Evolutionary conservation across 2,888 invertebrate species (phyloP).

Genomic region (Ophraella communa): DNA sequence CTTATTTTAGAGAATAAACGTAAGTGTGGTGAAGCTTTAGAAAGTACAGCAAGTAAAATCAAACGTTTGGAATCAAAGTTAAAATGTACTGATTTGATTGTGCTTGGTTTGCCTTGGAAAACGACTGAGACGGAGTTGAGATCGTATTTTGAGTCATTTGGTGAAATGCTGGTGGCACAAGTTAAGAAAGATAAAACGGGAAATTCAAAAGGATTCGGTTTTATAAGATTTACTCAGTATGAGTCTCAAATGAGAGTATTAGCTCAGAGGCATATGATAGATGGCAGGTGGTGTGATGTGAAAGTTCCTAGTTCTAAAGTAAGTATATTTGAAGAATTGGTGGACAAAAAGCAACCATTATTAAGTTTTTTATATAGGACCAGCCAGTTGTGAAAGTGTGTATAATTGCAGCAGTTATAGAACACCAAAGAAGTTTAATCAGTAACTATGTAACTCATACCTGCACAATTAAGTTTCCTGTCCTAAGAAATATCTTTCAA

Average conservation of each 20-base stretch:
- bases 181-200: conserved; percentile 91
- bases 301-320: conserved; percentile 96
- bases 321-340: conserved; percentile 36
- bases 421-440: too few species aligned
- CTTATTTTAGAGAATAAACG: conserved; percentile 45
- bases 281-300: conserved; percentile 98
- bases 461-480: too few species aligned
- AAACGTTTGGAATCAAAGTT: conserved; percentile 91
- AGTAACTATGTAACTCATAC: too few species aligned
- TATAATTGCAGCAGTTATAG: background rate
- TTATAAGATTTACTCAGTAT: conserved; percentile 94
- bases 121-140: conserved; percentile 94
- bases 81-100: conserved; percentile 95
- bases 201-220: conserved; percentile 98
- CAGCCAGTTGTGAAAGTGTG: background rate
- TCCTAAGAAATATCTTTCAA: too few species aligned
- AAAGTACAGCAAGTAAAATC: conserved; percentile 93
- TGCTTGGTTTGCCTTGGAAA: conserved; percentile 97
- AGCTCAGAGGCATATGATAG: conserved; percentile 95
- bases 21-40: conserved; percentile 90
- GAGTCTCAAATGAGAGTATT: conserved; percentile 95
- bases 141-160: conserved; percentile 96
- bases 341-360: background rate
- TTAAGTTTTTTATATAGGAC: background rate
- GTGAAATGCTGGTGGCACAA: conserved; percentile 97